Percentiles rank a stretch among this genome's conserved stretches.
phyloP scores from a whole-genome alignment of 2,797 vertebrate genomes.

The Gymnoscopelus microlampas region DNA sequence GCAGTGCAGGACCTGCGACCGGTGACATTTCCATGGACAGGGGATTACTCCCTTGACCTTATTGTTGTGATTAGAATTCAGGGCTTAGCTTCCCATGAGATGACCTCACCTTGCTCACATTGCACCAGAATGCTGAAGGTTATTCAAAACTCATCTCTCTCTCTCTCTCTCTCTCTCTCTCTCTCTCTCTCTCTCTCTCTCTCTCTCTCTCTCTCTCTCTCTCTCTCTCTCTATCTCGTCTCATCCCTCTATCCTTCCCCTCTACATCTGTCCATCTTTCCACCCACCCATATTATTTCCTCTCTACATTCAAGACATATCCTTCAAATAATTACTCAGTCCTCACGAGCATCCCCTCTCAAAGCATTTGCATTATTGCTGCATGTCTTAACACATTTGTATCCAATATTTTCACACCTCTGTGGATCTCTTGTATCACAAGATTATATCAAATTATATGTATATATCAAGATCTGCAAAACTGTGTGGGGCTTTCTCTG shows the following conservation, averaged over 20 bases:
- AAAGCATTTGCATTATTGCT: conserved; percentile 21
- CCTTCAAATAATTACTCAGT: neutral
- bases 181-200: conserved; percentile 3
- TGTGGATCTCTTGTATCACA: conserved; percentile 18
- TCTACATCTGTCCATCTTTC: neutral
- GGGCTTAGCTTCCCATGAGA: conserved; percentile 43
- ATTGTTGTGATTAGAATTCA: conserved; percentile 80
- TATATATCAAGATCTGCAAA: conserved; percentile 28
- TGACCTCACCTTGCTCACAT: conserved; percentile 68
- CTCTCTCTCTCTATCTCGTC: too few species aligned
- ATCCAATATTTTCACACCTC: conserved; percentile 5
- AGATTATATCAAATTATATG: conserved; percentile 15
- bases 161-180: neutral
- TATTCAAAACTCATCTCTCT: conserved; percentile 40
- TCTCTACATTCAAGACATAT: conserved; percentile 11
- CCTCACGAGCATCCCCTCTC: neutral
- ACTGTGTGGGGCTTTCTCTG: conserved; percentile 5
- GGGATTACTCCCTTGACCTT: conserved; percentile 78
- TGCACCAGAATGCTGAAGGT: conserved; percentile 50
- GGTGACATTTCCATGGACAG: conserved; percentile 71
- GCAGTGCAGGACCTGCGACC: conserved; percentile 57
- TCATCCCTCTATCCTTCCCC: too few species aligned
- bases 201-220: too few species aligned
- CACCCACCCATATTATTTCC: neutral
- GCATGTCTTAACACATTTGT: conserved; percentile 31